phyloP scores from a whole-genome alignment of 2,888 invertebrate genomes.

The Agrochola lota region DNA sequence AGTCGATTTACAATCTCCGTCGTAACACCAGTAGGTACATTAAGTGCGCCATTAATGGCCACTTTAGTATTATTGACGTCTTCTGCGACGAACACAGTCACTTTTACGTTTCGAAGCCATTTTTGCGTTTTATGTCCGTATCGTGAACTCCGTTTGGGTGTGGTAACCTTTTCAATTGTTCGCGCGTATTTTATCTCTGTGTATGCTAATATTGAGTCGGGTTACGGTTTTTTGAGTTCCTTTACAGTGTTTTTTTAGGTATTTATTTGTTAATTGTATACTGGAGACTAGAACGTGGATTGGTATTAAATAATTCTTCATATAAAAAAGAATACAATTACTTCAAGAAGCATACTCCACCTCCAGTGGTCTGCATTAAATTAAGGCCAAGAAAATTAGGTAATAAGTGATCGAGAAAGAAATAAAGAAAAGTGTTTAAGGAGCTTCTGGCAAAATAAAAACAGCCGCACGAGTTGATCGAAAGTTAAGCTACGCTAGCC shows the following conservation, averaged over 20 bases:
- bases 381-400: not conserved
- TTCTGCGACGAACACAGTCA: slow-evolving; percentile 75
- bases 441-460: not conserved
- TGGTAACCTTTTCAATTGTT: slow-evolving; percentile 52
- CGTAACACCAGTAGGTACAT: slow-evolving; percentile 73
- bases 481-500: not conserved
- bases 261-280: not conserved
- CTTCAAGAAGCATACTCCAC: not conserved
- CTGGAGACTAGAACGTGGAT: not conserved
- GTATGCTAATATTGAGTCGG: slow-evolving; percentile 14
- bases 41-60: slow-evolving; percentile 72
- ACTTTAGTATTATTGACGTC: slow-evolving; percentile 82
- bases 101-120: slow-evolving; percentile 74
- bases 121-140: slow-evolving; percentile 72
- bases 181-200: slow-evolving; percentile 32
- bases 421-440: not conserved
- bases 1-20: slow-evolving; percentile 81
- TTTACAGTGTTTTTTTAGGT: not conserved
- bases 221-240: slow-evolving; percentile 6
- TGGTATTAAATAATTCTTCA: not conserved
- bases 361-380: not conserved
- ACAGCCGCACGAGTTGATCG: not conserved
- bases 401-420: not conserved
- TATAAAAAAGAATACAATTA: not conserved
- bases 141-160: slow-evolving; percentile 64